Evolutionary conservation across 1,140 invertebrate genomes (phyloP), one percentile per base, ranked within the genome.

Genomic region (Magallana angulata): DNA sequence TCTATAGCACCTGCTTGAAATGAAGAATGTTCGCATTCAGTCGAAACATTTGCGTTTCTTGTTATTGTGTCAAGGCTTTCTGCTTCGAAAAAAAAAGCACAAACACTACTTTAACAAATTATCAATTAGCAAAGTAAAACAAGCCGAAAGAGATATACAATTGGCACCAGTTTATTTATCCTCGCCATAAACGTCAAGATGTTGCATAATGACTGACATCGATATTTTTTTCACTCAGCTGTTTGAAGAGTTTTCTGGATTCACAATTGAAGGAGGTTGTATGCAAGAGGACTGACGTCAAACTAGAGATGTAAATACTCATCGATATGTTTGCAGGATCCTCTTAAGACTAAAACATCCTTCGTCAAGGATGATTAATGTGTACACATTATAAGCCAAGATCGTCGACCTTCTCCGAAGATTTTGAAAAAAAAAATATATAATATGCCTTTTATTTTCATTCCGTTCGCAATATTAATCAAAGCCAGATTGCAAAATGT

Each of bases 251-350:
- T 30, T 76, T 76, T 76, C 36, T 36, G 14, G 68, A 76, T 76
- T 30, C 14, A 30, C 24, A 30, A 30, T 76, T 76, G 68, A 5
- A 48, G 18, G 36, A 1, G 18, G 18, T 30, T 76, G 9, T 24
- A 18, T 76, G 9, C 24, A 76, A 76, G 68, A 76, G 68, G 24
- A 30, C 14, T 76, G 68, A 76, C 68, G 68, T 76, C 68, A 76
- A 76, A 76, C 18, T 8, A 30, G 11, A 76, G 24, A 76, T 76
- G 68, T 76, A 76, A 76, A 76, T 76, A 76, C 68, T 76, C 68
- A 30, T 76, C 24, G 24, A 76, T 30, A 76, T 76, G 68, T 76
- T 76, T 76, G 18, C 68, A 36, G 7, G 68, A 76, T 76, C 68
- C 68, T 76, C 68, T 76, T 76, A 76, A 30, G 7, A 48, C 68